Conservation (phyloP, 2,797 vertebrate genomes). For the Gymnothorax reevesii region DNA sequence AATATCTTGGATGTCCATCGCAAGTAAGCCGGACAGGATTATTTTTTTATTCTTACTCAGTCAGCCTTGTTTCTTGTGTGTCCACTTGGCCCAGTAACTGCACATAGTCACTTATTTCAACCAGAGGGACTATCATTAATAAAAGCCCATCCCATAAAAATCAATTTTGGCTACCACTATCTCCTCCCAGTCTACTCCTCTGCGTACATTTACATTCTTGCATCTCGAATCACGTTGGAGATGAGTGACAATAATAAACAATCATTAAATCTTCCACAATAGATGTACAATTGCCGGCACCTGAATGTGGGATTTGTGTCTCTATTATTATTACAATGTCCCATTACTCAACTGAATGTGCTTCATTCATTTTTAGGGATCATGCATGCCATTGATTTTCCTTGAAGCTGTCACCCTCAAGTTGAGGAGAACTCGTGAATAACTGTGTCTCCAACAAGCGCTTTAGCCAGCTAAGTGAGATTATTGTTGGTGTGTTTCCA, state of each 20-base stretch:
- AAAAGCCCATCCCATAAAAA: neutral
- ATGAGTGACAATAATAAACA: neutral
- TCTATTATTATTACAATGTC: neutral
- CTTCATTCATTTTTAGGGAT: neutral
- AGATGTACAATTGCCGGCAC: too few relatives aligned
- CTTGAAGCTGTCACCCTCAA: neutral
- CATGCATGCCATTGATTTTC: neutral
- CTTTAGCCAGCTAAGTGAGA: neutral
- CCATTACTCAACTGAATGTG: neutral
- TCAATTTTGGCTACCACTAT: neutral
- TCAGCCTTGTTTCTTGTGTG: neutral
- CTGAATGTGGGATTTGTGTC: neutral
- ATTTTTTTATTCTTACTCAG: neutral
- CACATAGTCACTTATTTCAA: neutral
- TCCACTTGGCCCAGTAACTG: neutral
- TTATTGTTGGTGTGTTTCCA: slow-evolving; percentile 51
- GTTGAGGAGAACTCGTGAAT: neutral
- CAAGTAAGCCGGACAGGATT: too few relatives aligned
- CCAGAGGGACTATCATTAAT: neutral
- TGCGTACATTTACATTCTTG: neutral
- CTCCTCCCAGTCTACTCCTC: neutral
- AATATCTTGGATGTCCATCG: too few relatives aligned
- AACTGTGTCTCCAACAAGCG: neutral
- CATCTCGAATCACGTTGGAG: neutral
- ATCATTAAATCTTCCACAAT: neutral